Base-by-base conservation (phyloP, 1,140 invertebrate species). In the Lordiphosa collinella region DNA sequence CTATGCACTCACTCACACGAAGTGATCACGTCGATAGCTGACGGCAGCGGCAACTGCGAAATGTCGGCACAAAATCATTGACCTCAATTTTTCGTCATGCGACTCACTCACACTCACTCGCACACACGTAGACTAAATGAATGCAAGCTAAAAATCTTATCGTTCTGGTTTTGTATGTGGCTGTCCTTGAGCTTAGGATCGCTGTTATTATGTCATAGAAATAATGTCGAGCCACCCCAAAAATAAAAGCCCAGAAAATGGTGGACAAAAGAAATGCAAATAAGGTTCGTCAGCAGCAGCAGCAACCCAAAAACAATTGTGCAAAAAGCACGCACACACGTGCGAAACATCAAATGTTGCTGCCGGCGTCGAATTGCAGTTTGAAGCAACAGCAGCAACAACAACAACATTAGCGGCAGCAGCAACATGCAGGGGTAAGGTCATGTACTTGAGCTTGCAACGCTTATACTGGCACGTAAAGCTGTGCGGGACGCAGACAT, bases 71-170 rank as follows among this genome's bases (percentile, higher is more conserved):
- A 85, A 82, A 82, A 82, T 82, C 78, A 82, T 82, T 82, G 78
- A 84, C 78, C 78, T 82, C 78, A 82, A 70, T 56, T 69, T 76
- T 82, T 78, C 79, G 78, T 84, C 78, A 82, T 84, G 76, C 76
- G 78, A 84, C 60, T 63, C 40, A 55, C 35, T 34, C 31, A 25
- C 12, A 31, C 11, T 52, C 14, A 8, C 16, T 11, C 10, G 11
- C 11, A 55, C 14, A 8, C 16, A 13, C 10, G 11, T 16, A 34
- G 38, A 43, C 29, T 36, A 37, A 32, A 18, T 10, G 36, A 46
- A 37, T 52, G 52, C 60, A 57, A 66, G 53, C 59, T 57, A 51
- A 51, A 66, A 78, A 60, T 47, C 65, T 71, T 82, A 84, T 80
- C 76, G 66, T 61, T 71, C 61, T 52, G 51, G 35, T 34, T 40